These are phyloP conservation scores for Psittacula echo DNA, from an alignment of 2,797 vertebrate genomes.

Conservation along the genomic window DNA sequence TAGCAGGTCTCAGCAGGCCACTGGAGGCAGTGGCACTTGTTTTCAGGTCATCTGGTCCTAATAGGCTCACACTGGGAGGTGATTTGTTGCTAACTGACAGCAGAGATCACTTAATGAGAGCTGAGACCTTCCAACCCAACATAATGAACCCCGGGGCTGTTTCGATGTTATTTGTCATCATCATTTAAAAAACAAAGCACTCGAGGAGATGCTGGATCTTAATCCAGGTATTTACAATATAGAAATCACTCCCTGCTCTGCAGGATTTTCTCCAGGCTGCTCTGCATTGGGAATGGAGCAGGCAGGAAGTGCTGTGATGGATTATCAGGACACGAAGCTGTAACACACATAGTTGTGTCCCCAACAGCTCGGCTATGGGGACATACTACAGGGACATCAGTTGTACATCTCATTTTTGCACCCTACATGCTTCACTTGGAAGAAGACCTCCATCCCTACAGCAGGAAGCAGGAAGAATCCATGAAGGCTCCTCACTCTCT, in stretches of 20 bases:
- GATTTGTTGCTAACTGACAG: conserved; percentile 86
- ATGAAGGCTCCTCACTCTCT: background rate
- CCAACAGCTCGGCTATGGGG: rapidly evolving
- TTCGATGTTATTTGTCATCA: conserved; percentile 49
- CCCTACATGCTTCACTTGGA: background rate
- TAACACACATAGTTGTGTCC: background rate
- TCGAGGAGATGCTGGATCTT: conserved; percentile 41
- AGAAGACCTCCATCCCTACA: background rate
- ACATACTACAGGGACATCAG: rapidly evolving
- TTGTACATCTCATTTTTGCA: background rate
- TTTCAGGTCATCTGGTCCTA: conserved; percentile 86
- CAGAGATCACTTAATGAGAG: conserved; percentile 76
- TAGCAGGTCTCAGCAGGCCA: conserved; percentile 61
- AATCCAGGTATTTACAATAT: background rate
- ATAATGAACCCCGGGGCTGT: conserved; percentile 48
- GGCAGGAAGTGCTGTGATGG: rapidly evolving
- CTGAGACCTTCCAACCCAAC: conserved; percentile 17
- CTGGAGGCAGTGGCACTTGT: conserved; percentile 78
- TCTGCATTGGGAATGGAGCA: background rate
- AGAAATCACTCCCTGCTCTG: background rate
- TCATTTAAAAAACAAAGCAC: conserved; percentile 16
- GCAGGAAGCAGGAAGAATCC: background rate
- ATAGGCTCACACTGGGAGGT: conserved; percentile 85
- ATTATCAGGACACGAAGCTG: background rate
- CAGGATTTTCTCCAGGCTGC: background rate